These are phyloP conservation scores for Corapipo altera DNA, from an alignment of 2,113 vertebrate genomes.

Conservation along the genomic window DNA sequence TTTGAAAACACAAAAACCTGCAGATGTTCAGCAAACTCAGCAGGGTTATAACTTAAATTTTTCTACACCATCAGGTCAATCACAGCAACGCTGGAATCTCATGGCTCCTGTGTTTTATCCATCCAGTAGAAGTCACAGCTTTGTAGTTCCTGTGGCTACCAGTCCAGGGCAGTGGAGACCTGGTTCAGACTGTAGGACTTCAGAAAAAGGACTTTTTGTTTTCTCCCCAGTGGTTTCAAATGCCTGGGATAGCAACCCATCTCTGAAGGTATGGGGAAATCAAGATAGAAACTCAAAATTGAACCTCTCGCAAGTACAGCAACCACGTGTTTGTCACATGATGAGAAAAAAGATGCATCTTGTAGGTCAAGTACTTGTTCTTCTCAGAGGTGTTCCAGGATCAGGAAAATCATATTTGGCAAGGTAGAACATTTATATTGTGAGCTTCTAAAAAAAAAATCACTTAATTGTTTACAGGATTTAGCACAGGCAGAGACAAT, in stretches of 20 bases:
- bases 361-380: slow-evolving; percentile 84
- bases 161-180: slow-evolving; percentile 72
- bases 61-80: neutral
- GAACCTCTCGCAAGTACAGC: slow-evolving; percentile 49
- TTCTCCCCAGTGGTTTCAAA: slow-evolving; percentile 62
- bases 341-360: slow-evolving; percentile 77
- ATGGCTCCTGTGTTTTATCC: slow-evolving; percentile 80
- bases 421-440: slow-evolving; percentile 78
- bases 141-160: slow-evolving; percentile 83
- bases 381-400: slow-evolving; percentile 94
- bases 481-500: neutral
- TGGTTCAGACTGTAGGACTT: slow-evolving; percentile 8
- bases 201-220: slow-evolving; percentile 60
- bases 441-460: slow-evolving; percentile 28
- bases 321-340: slow-evolving; percentile 57
- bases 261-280: slow-evolving; percentile 77
- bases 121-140: slow-evolving; percentile 69
- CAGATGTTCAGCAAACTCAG: slow-evolving; percentile 24
- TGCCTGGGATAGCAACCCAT: slow-evolving; percentile 60
- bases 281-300: slow-evolving; percentile 62
- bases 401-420: slow-evolving; percentile 94
- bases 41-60: slow-evolving; percentile 31
- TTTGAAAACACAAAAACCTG: slow-evolving; percentile 43
- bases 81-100: slow-evolving; percentile 79
- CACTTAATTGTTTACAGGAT: neutral